Evolutionary conservation across 2,888 invertebrate genomes (phyloP).

Genomic region (Polia nebulosa): DNA sequence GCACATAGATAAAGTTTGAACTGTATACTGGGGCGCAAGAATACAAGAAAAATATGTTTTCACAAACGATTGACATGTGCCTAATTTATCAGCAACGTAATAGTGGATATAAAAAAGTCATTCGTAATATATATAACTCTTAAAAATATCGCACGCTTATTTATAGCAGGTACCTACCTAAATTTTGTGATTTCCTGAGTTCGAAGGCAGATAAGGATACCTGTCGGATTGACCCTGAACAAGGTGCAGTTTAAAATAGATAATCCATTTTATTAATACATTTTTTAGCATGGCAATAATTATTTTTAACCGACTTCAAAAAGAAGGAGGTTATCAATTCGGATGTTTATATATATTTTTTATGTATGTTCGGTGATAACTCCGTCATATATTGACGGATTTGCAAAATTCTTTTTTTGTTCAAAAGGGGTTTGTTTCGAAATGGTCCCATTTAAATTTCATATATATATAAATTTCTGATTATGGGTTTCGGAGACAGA

Average conservation of each 20-base stretch:
- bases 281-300: neutral
- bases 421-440: no score
- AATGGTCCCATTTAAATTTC: no score
- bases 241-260: neutral
- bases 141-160: neutral
- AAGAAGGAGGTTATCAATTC: no score
- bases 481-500: no score
- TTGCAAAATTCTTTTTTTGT: no score
- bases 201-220: slow-evolving; percentile 10
- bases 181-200: slow-evolving; percentile 11
- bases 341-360: no score
- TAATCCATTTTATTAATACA: neutral
- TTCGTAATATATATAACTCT: neutral
- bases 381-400: no score
- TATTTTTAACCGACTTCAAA: no score
- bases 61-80: slow-evolving; percentile 1
- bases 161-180: no score
- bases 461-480: no score
- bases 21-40: neutral
- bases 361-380: no score
- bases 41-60: neutral
- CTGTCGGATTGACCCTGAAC: slow-evolving; percentile 2
- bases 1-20: neutral
- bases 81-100: slow-evolving; percentile 8
- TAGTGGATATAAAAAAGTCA: slow-evolving; percentile 10